Evolutionary conservation across 2,113 vertebrate species (phyloP), one percentile per base, ranked within the genome.

Genomic region (Nothoprocta perdicaria): DNA sequence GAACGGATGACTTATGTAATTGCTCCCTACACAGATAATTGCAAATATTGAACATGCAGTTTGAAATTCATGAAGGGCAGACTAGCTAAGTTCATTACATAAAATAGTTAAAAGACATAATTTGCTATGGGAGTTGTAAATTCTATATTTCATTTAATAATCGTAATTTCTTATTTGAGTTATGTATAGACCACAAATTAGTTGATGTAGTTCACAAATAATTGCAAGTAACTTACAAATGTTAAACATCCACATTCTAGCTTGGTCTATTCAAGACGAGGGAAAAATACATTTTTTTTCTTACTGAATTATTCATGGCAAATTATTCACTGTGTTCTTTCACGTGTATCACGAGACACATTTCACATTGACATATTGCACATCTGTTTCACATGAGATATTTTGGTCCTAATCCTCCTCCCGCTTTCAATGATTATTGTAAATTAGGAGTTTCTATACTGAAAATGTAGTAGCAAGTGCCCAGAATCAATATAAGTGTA

Each of bases 31-130:
- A 75, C 57, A 86, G 58, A 95, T 95, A 88, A 95, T 90, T 95
- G 86, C 65, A 86, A 86, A 95, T 96, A 96, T 93, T 93, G 94
- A 95, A 86, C 88, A 95, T 88, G 77, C 83, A 88, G 88, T 86
- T 91, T 91, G 86, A 96, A 95, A 93, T 93, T 86, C 92, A 86
- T 88, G 83, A 94, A 95, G 86, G 90, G 48, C 86, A 91, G 50
- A 66, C 35, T 52, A 68, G 80, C 68, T 88, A 73, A 90, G 57
- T 14, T 94, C 43, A 72, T 95, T 91, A 94, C 29, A 91, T 95
- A 92, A 90, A 94, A 93, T 94, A 95, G 80, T 91, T 69, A 90
- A 84, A 95, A 93, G 57, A 78, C 26, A 75, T 71, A 86, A 88
- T 89, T 95, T 94, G 63, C 65, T 67, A n/a, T n/a, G 29, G 46